Evolutionary conservation across 2,113 vertebrate species (phyloP).

Genomic region (Leptocoma aspasia): DNA sequence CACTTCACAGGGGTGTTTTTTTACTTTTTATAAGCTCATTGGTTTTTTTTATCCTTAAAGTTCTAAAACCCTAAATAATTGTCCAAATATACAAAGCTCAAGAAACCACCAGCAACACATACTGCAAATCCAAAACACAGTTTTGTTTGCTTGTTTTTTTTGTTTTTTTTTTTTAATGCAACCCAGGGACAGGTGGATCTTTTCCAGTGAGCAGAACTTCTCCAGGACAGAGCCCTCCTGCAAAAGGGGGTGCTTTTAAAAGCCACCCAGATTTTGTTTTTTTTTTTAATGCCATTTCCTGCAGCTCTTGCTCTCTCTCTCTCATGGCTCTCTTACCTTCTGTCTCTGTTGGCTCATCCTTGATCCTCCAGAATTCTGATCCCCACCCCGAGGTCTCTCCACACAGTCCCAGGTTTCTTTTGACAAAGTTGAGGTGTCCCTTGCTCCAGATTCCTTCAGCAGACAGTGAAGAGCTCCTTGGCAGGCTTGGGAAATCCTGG

Average conservation of each 20-base stretch:
- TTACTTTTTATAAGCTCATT: constrained; percentile 58
- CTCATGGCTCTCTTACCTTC: background rate
- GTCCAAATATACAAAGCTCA: constrained; percentile 82
- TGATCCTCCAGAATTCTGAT: background rate
- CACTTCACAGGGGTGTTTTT: constrained; percentile 76
- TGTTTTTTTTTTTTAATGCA: background rate
- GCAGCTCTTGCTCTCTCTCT: background rate
- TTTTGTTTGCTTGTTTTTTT: constrained; percentile 35
- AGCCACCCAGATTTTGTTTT: background rate
- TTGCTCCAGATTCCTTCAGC: background rate
- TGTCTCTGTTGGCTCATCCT: background rate
- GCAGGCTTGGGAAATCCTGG: background rate
- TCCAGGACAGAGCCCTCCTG: background rate
- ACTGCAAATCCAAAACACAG: constrained; percentile 64
- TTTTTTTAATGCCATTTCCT: background rate
- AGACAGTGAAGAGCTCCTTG: background rate
- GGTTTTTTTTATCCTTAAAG: constrained; percentile 55
- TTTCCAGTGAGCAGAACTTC: background rate
- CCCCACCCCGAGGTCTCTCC: background rate
- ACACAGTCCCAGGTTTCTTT: background rate
- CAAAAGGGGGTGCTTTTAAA: background rate
- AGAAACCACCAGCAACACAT: constrained; percentile 69
- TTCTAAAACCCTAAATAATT: constrained; percentile 78
- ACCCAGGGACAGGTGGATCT: constrained; percentile 32
- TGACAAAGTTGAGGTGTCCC: background rate